Evolutionary conservation across 2,888 invertebrate genomes (phyloP).

Genomic region (Monochamus alternatus): DNA sequence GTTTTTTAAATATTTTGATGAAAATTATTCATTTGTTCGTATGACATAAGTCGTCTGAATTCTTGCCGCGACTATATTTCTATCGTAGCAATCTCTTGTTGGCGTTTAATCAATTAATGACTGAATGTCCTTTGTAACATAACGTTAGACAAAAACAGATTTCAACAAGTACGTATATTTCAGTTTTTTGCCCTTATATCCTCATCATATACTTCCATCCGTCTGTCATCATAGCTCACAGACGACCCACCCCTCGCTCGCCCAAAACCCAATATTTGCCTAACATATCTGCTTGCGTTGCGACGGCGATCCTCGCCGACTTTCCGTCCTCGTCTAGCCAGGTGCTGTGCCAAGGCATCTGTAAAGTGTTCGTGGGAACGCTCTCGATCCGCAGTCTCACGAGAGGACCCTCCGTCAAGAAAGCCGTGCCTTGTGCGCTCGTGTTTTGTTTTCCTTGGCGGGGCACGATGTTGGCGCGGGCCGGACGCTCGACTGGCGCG

Average conservation of each 20-base stretch:
- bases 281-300: slow-evolving; percentile 34
- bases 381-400: slow-evolving; percentile 58
- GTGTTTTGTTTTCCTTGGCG: slow-evolving; percentile 55
- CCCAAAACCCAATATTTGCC: slow-evolving; percentile 43
- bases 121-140: too few relatives aligned
- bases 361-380: slow-evolving; percentile 61
- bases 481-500: slow-evolving; percentile 57
- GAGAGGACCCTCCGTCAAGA: slow-evolving; percentile 55
- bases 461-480: slow-evolving; percentile 56
- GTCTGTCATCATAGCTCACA: slow-evolving; percentile 11
- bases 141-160: too few relatives aligned
- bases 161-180: too few relatives aligned
- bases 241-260: slow-evolving; percentile 6
- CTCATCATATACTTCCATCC: not conserved
- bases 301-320: slow-evolving; percentile 32
- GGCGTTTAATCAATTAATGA: too few relatives aligned
- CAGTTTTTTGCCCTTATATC: not conserved
- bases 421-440: slow-evolving; percentile 51
- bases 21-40: too few relatives aligned
- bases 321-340: slow-evolving; percentile 51
- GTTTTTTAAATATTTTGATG: too few relatives aligned
- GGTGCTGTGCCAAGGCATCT: slow-evolving; percentile 59
- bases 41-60: too few relatives aligned
- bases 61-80: too few relatives aligned
- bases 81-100: too few relatives aligned